Percentiles rank a stretch among this genome's conserved stretches.
phyloP scores from a whole-genome alignment of 2,888 invertebrate genomes.

The Acleris sparsana region DNA sequence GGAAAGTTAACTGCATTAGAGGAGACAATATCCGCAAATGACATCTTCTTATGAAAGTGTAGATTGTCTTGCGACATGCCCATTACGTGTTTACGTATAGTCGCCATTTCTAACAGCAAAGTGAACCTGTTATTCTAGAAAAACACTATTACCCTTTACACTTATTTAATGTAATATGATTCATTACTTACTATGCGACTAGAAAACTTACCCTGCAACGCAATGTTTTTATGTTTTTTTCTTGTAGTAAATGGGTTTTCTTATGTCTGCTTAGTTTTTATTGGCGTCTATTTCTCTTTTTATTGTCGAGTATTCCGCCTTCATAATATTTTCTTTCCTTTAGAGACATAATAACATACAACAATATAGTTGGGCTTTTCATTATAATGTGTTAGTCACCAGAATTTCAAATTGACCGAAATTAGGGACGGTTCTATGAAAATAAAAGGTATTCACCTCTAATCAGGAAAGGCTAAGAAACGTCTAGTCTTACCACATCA shows the following conservation, averaged over 20 bases:
- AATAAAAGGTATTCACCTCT: no score
- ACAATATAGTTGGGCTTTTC: neutral
- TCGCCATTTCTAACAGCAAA: slow-evolving; percentile 71
- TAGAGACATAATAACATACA: neutral
- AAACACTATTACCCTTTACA: slow-evolving; percentile 41
- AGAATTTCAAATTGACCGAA: no score
- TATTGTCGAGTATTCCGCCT: slow-evolving; percentile 13
- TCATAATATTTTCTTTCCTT: neutral
- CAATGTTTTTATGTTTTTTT: slow-evolving; percentile 24
- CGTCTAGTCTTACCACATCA: neutral
- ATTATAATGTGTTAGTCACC: no score
- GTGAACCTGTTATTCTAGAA: slow-evolving; percentile 58
- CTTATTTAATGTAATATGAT: slow-evolving; percentile 13
- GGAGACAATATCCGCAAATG: slow-evolving; percentile 42
- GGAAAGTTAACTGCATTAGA: slow-evolving; percentile 40
- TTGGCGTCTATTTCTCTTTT: slow-evolving; percentile 6
- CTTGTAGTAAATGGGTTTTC: slow-evolving; percentile 18
- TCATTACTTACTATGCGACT: slow-evolving; percentile 6
- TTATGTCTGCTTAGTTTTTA: slow-evolving; percentile 27
- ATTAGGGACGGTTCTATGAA: no score
- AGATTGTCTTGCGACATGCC: slow-evolving; percentile 69
- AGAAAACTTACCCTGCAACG: slow-evolving; percentile 5
- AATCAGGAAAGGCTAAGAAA: no score
- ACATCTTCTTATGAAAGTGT: slow-evolving; percentile 38
- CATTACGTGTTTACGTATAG: slow-evolving; percentile 66